phyloP scores from a whole-genome alignment of 2,113 vertebrate genomes.

The Oplegnathus fasciatus region DNA sequence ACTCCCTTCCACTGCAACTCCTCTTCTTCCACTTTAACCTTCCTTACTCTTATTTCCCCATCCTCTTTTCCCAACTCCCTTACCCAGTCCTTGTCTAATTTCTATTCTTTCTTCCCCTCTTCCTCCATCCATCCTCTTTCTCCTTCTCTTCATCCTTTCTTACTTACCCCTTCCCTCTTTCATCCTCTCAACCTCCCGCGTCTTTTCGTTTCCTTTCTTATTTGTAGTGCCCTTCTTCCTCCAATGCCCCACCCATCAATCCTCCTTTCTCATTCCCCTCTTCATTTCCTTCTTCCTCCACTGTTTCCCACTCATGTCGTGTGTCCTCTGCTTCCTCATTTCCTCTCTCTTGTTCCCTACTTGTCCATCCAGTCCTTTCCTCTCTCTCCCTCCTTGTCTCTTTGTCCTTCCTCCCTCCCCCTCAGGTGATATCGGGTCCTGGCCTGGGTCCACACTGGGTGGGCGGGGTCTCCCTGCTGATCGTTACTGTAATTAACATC shows the following conservation, averaged over 20 bases:
- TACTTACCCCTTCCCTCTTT: not conserved
- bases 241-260: not conserved
- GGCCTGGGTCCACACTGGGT: constrained; percentile 33
- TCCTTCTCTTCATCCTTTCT: not conserved
- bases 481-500: constrained; percentile 71
- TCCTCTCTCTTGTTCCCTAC: not conserved
- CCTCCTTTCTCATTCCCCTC: not conserved
- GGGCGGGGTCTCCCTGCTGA: constrained; percentile 49
- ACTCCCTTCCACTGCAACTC: not conserved
- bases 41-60: not conserved
- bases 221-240: not conserved
- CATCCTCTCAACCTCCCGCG: not conserved
- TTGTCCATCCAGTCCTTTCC: not conserved
- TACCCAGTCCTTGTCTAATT: not conserved
- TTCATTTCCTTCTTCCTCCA: not conserved
- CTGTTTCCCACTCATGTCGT: not conserved
- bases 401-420: constrained; percentile 19
- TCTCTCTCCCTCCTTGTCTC: not conserved
- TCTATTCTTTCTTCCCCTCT: not conserved
- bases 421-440: constrained; percentile 49
- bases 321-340: not conserved
- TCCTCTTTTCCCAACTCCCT: not conserved
- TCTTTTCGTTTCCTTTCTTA: not conserved
- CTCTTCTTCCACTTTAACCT: not conserved
- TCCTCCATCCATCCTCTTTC: not conserved